Evolutionary conservation across 1,140 invertebrate genomes (phyloP), one percentile per base, ranked within the genome.

Genomic region (Drosophila ercepeae): DNA sequence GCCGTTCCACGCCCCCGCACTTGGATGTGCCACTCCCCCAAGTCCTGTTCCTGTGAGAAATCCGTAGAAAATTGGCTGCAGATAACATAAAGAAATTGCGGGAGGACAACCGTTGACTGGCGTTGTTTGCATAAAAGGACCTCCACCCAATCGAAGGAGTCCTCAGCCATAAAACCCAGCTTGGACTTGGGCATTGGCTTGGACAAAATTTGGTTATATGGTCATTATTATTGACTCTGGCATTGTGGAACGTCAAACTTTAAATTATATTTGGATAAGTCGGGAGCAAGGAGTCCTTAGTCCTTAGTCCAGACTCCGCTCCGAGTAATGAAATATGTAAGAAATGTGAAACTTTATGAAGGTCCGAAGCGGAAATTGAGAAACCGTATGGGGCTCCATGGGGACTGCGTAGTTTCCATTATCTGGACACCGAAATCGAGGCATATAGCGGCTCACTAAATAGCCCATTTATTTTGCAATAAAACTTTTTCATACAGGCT

Each of bases 181-280:
- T 72, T 64, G 65, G 46, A 71, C 75, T 75, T 60, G 61, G 46
- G 75, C 75, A 23, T 67, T 60, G 67, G 60, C n/a, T n/a, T n/a
- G n/a, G n/a, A n/a, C 71, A 61, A 86, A 84, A 86, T 86, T 84
- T 81, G 81, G 76, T 86, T 86, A 86, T 69, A 86, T 76, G 81
- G 81, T 73, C 81, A 86, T 86, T 86, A 86, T 79, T 86, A 84
- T 84, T 86, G 79, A 84, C 79, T 84, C 70, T 86, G 60, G 79
- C 78, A 78, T 50, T 71, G 73, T 55, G 49, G 50, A 54, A 51
- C 29, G 59, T 49, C 59, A 86, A 84, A 86, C 81, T 84, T 84
- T 76, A 84, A 84, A 86, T 84, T 86, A 86, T 86, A 81, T 86
- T 84, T 76, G 76, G 59, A 81, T 84, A 81, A 84, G 75, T 76